These are phyloP conservation scores for Archaeoteleia sp. DNA, from an alignment of 2,888 invertebrate genomes.

Conservation along the genomic window DNA sequence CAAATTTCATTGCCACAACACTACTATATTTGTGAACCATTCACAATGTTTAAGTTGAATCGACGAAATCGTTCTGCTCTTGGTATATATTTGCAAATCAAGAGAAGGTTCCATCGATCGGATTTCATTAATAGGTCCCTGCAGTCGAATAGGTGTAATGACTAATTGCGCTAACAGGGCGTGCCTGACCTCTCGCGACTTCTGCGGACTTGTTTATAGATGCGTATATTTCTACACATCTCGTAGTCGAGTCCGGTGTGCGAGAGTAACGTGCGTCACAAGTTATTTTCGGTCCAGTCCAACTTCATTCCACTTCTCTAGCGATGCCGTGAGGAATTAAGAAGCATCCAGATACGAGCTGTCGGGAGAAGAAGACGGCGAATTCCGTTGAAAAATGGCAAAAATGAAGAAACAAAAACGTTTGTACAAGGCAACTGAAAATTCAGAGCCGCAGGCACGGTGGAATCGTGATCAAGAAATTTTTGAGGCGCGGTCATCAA, in stretches of 20 bases:
- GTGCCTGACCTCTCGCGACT: constrained; percentile 51
- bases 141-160: constrained; percentile 7
- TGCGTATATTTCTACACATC: constrained; percentile 45
- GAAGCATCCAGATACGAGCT: constrained; percentile 30
- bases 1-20: no score
- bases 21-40: no score
- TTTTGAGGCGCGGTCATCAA: no score
- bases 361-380: constrained; percentile 12
- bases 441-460: background rate
- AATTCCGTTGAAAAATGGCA: constrained; percentile 27
- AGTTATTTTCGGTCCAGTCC: constrained; percentile 66
- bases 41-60: no score
- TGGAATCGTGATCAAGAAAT: no score
- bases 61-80: no score
- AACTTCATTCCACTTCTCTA: constrained; percentile 51
- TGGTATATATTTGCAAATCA: no score
- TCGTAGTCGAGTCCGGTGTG: constrained; percentile 56
- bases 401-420: constrained; percentile 1
- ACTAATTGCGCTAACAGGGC: constrained; percentile 44
- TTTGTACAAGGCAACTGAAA: background rate
- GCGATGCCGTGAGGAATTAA: constrained; percentile 47
- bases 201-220: constrained; percentile 41
- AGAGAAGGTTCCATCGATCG: no score
- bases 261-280: constrained; percentile 67
- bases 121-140: no score